These are phyloP conservation scores for Panopea generosa DNA, from an alignment of 2,888 invertebrate species.

Conservation along the genomic window DNA sequence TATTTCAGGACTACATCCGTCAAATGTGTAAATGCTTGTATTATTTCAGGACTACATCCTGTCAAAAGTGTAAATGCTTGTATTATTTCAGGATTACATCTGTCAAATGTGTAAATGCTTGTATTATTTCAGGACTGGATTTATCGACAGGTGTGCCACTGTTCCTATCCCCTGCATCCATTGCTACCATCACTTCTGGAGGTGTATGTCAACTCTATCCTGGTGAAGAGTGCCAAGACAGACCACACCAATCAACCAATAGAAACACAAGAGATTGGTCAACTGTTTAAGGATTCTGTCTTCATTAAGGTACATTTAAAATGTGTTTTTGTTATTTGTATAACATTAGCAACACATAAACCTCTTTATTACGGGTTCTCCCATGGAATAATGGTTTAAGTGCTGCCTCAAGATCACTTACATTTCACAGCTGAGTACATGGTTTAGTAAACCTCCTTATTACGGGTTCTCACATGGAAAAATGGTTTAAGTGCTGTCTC, in stretches of 20 bases:
- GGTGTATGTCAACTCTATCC: conserved; percentile 96
- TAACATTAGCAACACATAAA: not conserved
- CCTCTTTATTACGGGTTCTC: not conserved
- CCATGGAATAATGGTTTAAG: too few species aligned
- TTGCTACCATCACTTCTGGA: conserved; percentile 96
- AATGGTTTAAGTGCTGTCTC: too few species aligned
- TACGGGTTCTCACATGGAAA: too few species aligned
- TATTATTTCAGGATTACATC: too few species aligned
- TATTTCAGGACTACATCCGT: too few species aligned
- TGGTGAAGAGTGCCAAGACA: conserved; percentile 86
- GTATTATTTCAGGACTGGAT: conserved; percentile 90
- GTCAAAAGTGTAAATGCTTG: too few species aligned
- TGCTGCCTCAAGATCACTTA: too few species aligned
- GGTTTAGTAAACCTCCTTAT: too few species aligned
- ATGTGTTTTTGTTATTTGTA: not conserved
- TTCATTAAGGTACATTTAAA: conserved; percentile 61
- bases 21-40: too few species aligned
- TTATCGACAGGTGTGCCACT: conserved; percentile 95
- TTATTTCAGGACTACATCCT: too few species aligned
- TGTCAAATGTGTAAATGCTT: too few species aligned
- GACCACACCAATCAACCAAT: conserved; percentile 96
- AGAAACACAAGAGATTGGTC: conserved; percentile 94
- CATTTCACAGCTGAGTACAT: too few species aligned
- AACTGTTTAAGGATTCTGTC: conserved; percentile 79
- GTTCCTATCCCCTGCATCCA: conserved; percentile 95